phyloP scores from a whole-genome alignment of 2,113 vertebrate genomes.

The Thamnophis sirtalis region DNA sequence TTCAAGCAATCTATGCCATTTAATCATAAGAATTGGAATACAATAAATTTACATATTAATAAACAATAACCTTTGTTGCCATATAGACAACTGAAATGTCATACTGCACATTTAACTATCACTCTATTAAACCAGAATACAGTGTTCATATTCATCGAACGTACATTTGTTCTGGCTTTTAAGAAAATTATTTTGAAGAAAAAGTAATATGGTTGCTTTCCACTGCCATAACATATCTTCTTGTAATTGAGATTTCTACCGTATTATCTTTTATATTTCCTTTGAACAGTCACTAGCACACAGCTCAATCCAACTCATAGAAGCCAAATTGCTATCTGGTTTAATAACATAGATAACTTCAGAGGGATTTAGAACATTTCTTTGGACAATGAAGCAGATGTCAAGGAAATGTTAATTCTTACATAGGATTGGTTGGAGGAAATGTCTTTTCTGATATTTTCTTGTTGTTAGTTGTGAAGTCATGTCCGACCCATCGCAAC shows the following conservation, averaged over 20 bases:
- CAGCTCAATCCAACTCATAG: neutral
- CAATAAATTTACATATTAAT: neutral
- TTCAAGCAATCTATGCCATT: neutral
- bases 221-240: neutral
- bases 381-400: neutral
- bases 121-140: neutral
- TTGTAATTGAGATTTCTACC: neutral
- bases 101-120: neutral
- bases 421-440: neutral
- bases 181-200: neutral
- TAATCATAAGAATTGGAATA: neutral
- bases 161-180: neutral
- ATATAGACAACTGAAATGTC: neutral
- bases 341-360: neutral
- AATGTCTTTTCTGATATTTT: neutral
- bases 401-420: neutral
- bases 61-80: neutral
- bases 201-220: neutral
- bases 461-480: too few relatives aligned
- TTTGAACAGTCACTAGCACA: neutral
- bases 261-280: neutral
- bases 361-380: neutral
- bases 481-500: too few relatives aligned
- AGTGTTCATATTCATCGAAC: neutral
- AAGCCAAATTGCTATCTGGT: neutral